Conservation (phyloP, 1,140 invertebrate species). For the Euglossa dilemma region DNA sequence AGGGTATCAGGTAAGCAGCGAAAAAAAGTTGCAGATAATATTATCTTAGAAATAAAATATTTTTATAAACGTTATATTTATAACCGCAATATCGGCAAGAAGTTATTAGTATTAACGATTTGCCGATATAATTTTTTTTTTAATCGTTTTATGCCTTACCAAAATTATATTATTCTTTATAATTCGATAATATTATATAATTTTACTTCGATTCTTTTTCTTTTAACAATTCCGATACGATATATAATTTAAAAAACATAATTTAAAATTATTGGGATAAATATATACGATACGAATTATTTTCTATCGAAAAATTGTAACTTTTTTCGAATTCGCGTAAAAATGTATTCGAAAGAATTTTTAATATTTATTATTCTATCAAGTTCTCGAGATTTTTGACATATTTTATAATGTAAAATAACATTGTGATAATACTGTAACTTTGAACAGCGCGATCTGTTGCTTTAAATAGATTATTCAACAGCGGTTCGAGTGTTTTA, state of each 20-base stretch:
- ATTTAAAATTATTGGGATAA: background rate
- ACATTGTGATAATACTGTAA: slow-evolving; percentile 33
- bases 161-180: background rate
- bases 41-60: background rate
- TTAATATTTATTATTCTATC: background rate
- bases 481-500: slow-evolving; percentile 45
- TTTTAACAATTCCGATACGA: background rate
- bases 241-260: too few relatives aligned
- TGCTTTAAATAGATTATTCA: slow-evolving; percentile 64
- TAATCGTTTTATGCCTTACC: background rate
- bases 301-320: background rate
- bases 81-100: background rate
- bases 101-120: background rate
- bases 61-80: background rate
- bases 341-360: background rate
- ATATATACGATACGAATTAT: background rate
- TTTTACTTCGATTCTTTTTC: background rate
- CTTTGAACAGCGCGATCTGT: slow-evolving; percentile 40
- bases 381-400: background rate
- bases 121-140: background rate
- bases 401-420: background rate
- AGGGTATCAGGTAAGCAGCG: background rate
- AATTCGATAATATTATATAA: background rate
- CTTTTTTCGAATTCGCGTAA: background rate
- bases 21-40: background rate